Conservation (phyloP, 2,113 vertebrate species). For the Lamprotornis superbus region DNA sequence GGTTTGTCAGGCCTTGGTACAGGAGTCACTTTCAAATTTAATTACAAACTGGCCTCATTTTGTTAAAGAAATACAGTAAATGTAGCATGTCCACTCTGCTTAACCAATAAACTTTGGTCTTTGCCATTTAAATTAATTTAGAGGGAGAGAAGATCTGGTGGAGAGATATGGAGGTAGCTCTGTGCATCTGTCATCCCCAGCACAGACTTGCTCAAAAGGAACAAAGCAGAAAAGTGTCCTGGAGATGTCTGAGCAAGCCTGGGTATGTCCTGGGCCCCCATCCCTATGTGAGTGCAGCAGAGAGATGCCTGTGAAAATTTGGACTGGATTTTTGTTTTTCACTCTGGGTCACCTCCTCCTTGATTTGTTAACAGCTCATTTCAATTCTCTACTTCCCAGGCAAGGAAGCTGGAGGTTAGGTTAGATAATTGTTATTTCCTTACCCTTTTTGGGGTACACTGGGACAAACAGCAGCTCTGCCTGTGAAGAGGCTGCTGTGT, state of each 20-base stretch:
- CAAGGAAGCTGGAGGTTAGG: not conserved
- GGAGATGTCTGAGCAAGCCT: not conserved
- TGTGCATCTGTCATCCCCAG: not conserved
- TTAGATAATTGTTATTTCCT: not conserved
- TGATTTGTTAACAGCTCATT: not conserved
- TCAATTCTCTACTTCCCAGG: not conserved
- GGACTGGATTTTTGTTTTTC: not conserved
- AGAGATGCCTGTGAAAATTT: not conserved
- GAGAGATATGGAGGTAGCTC: not conserved
- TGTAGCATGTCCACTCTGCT: not conserved
- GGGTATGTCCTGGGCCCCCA: not conserved
- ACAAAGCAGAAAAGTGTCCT: not conserved
- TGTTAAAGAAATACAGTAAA: not conserved
- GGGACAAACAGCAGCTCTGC: not conserved
- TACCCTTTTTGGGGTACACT: not conserved
- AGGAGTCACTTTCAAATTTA: not conserved
- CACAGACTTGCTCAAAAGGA: not conserved
- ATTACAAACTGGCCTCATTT: conserved; percentile 5
- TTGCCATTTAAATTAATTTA: conserved; percentile 7
- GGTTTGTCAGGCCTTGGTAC: not conserved
- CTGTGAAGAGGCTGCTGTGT: not conserved
- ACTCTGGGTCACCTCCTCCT: not conserved
- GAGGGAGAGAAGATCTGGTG: not conserved
- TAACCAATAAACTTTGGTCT: not conserved
- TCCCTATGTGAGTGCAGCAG: not conserved